A percentile compares a stretch with the other conserved stretches of the same genome.
phyloP scores from a whole-genome alignment of 2,888 invertebrate genomes.

The Phengaris arion region DNA sequence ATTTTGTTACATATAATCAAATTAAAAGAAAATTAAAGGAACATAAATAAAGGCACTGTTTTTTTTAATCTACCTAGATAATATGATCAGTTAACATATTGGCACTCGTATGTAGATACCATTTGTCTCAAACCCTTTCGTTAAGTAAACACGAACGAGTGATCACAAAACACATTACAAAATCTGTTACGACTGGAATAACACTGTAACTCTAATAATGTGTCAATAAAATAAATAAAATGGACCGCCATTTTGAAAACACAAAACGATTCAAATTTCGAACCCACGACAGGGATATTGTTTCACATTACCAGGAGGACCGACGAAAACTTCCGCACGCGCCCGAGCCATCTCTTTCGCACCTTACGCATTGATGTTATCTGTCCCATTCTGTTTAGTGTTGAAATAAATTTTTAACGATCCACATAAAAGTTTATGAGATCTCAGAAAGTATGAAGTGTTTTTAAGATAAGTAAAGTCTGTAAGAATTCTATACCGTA shows the following conservation, averaged over 20 bases:
- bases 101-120: no score
- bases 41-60: no score
- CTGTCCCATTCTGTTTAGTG: constrained; percentile 32
- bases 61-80: no score
- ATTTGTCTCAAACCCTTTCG: no score
- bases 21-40: no score
- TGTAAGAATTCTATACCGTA: constrained; percentile 15
- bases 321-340: neutral
- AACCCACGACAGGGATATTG: constrained; percentile 8
- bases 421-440: constrained; percentile 35
- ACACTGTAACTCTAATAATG: constrained; percentile 2
- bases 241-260: constrained; percentile 9
- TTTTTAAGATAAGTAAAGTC: constrained; percentile 28
- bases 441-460: constrained; percentile 28
- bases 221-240: constrained; percentile 30
- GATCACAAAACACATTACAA: neutral
- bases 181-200: neutral
- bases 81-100: no score
- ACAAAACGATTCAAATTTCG: constrained; percentile 21
- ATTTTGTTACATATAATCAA: no score
- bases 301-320: constrained; percentile 7
- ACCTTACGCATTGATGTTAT: constrained; percentile 1
- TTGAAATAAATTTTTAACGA: constrained; percentile 39
- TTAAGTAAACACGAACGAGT: no score
- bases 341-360: neutral